Percentiles rank a stretch among this genome's conserved stretches.
phyloP scores from a whole-genome alignment of 2,888 invertebrate genomes.

The Pterobdella sp. region DNA sequence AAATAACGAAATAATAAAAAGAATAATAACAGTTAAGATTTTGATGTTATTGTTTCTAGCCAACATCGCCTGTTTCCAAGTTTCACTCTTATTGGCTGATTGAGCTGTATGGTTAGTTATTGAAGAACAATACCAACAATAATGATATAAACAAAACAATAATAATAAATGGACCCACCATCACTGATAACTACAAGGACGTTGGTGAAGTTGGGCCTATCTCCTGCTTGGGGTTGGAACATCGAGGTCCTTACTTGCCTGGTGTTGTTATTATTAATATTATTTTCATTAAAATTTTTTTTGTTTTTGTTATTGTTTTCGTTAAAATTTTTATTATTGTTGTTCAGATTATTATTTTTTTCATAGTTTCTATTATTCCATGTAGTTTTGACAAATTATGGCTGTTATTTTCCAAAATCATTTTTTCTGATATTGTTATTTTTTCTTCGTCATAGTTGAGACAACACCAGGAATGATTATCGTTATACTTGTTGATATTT shows the following conservation, averaged over 20 bases:
- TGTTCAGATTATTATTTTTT: too few species aligned
- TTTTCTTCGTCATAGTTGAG: too few species aligned
- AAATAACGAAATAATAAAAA: neutral
- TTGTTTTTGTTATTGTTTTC: too few species aligned
- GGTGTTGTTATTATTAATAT: too few species aligned
- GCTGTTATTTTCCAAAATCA: too few species aligned
- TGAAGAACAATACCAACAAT: neutral
- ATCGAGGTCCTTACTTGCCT: conserved; percentile 28
- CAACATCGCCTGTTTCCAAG: conserved; percentile 34
- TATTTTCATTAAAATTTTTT: too few species aligned
- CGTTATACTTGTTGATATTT: too few species aligned
- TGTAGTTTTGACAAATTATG: too few species aligned
- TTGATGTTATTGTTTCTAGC: conserved; percentile 29
- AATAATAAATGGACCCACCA: conserved; percentile 34
- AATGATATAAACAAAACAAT: neutral
- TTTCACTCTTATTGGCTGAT: conserved; percentile 22
- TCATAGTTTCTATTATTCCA: too few species aligned
- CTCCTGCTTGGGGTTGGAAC: conserved; percentile 27
- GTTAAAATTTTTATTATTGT: too few species aligned
- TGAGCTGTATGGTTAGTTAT: neutral
- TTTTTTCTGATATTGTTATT: too few species aligned
- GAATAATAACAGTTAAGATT: conserved; percentile 29
- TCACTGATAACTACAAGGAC: conserved; percentile 32
- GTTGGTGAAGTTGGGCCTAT: conserved; percentile 24
- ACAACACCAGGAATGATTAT: too few species aligned